These are phyloP conservation scores for Listrodromus nycthemerus DNA, from an alignment of 2,888 invertebrate species.

Conservation along the genomic window DNA sequence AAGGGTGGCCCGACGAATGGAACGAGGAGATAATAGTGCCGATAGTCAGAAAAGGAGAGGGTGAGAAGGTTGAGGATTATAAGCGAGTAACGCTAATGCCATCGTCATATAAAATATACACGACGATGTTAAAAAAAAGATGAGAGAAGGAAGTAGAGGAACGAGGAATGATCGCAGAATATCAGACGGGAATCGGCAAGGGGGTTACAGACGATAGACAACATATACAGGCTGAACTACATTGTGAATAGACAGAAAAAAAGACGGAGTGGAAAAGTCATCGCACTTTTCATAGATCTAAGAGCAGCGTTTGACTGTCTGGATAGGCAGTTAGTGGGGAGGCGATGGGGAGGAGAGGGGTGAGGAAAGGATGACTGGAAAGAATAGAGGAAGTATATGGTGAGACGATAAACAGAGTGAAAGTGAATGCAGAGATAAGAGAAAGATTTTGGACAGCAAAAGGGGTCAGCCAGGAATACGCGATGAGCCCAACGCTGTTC, in stretches of 20 bases:
- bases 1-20: constrained; percentile 35
- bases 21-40: constrained; percentile 27
- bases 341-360: constrained; percentile 3
- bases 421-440: not conserved
- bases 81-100: constrained; percentile 49
- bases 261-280: not conserved
- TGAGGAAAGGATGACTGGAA: constrained; percentile 19
- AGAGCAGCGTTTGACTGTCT: constrained; percentile 34
- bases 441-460: constrained; percentile 46
- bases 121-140: no score
- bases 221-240: not conserved
- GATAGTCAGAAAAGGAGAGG: constrained; percentile 48
- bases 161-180: no score
- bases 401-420: constrained; percentile 31
- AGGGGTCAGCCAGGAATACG: no score
- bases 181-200: no score
- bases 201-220: no score
- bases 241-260: not conserved
- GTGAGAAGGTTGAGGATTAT: constrained; percentile 33
- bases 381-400: not conserved
- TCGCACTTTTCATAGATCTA: constrained; percentile 19
- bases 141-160: no score
- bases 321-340: constrained; percentile 15
- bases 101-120: no score
- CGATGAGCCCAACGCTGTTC: no score